phyloP scores from a whole-genome alignment of 2,888 invertebrate species.

The Leistus spinibarbis region DNA sequence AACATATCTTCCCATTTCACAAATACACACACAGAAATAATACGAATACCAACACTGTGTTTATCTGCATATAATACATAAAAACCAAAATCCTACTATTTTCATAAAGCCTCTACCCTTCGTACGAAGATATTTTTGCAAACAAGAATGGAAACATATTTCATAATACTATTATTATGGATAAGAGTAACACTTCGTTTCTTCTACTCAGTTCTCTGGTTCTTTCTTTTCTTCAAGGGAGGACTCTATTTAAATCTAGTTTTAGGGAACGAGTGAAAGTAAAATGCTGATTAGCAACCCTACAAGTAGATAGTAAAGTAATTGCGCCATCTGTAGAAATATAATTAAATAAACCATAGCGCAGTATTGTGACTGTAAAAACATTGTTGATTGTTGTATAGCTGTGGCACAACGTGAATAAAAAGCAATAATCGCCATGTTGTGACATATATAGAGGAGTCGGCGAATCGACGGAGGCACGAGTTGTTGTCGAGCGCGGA shows the following conservation, averaged over 20 bases:
- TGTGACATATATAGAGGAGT: neutral
- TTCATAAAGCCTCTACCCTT: neutral
- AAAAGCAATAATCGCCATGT: constrained; percentile 9
- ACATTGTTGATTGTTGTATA: neutral
- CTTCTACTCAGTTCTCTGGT: too few relatives aligned
- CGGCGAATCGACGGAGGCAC: neutral
- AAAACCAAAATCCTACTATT: neutral
- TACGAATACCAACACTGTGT: neutral
- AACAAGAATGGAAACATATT: neutral
- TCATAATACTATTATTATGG: too few relatives aligned
- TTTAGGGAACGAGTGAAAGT: too few relatives aligned
- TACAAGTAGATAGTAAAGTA: too few relatives aligned
- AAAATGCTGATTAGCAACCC: too few relatives aligned
- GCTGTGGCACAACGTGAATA: neutral
- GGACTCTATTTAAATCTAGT: too few relatives aligned
- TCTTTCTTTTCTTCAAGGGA: too few relatives aligned
- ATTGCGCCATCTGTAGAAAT: too few relatives aligned
- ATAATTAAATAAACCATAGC: too few relatives aligned
- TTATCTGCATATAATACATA: neutral
- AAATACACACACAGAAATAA: neutral
- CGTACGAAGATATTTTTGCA: neutral
- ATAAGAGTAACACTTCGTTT: too few relatives aligned
- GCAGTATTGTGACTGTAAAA: neutral
- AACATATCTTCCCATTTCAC: neutral
- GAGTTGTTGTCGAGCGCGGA: neutral